A percentile compares a stretch with the other conserved stretches of the same genome.
Evolutionary conservation across 1,140 invertebrate species (phyloP).

Genomic region (Magallana gigas): DNA sequence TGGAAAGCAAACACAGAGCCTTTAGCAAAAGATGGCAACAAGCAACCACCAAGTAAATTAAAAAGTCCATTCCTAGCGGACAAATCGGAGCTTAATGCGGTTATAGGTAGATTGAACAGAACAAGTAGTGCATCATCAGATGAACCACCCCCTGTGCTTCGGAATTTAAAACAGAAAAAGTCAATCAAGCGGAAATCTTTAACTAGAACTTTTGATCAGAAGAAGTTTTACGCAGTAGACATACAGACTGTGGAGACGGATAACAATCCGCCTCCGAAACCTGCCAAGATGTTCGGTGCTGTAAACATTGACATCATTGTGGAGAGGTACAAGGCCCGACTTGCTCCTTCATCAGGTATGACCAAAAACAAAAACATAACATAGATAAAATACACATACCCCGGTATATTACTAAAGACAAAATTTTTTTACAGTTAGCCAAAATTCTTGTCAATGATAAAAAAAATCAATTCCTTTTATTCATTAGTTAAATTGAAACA

Average conservation of each 20-base stretch:
- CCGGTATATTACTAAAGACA: too few relatives aligned
- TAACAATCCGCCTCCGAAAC: slow-evolving; percentile 41
- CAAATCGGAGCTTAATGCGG: not conserved
- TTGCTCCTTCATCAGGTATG: not conserved
- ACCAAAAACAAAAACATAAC: not conserved
- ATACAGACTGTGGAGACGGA: not conserved
- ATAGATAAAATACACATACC: too few relatives aligned
- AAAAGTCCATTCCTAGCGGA: slow-evolving; percentile 10
- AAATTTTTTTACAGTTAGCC: too few relatives aligned
- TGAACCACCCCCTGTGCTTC: not conserved
- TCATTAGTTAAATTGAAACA: too few relatives aligned
- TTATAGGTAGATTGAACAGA: not conserved
- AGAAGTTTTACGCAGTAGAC: slow-evolving; percentile 51
- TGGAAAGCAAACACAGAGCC: not conserved
- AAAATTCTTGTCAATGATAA: too few relatives aligned
- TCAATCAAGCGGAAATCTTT: slow-evolving; percentile 37
- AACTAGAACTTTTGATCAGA: slow-evolving; percentile 43
- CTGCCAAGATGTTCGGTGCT: not conserved
- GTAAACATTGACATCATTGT: slow-evolving; percentile 44
- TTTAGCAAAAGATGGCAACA: not conserved
- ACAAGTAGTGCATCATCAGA: not conserved
- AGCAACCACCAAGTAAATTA: not conserved
- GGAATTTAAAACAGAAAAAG: slow-evolving; percentile 9
- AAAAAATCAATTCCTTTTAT: too few relatives aligned
- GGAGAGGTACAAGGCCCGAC: slow-evolving; percentile 28